Evolutionary conservation across 2,797 vertebrate species (phyloP).

Genomic region (Neosilurus mollespiculum): DNA sequence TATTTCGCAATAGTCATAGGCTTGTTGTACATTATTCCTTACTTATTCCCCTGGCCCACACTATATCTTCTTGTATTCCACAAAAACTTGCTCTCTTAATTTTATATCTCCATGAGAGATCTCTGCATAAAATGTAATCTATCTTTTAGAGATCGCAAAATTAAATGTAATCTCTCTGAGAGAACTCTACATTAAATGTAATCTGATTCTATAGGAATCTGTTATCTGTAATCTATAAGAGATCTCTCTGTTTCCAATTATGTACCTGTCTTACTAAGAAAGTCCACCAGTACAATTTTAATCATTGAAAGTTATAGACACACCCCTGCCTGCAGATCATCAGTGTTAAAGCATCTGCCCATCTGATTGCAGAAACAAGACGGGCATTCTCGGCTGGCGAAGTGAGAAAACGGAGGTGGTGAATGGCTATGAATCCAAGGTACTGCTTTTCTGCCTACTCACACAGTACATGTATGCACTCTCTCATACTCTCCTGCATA

Average conservation of each 20-base stretch:
- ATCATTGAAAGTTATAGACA: slow-evolving; percentile 32
- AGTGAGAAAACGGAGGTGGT: slow-evolving; percentile 95
- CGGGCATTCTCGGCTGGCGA: slow-evolving; percentile 94
- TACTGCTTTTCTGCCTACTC: slow-evolving; percentile 57
- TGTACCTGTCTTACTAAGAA: neutral
- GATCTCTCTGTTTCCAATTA: neutral
- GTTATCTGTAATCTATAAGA: too few relatives aligned
- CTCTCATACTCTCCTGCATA: neutral
- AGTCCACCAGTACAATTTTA: neutral
- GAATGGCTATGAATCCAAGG: slow-evolving; percentile 97
- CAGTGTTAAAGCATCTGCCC: slow-evolving; percentile 22
- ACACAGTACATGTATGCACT: slow-evolving; percentile 10
- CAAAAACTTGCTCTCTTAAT: too few relatives aligned
- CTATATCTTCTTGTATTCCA: neutral
- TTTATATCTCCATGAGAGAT: too few relatives aligned
- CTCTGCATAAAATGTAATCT: too few relatives aligned
- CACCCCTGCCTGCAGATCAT: slow-evolving; percentile 10
- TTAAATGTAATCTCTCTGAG: too few relatives aligned
- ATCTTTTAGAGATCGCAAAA: too few relatives aligned
- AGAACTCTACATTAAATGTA: too few relatives aligned
- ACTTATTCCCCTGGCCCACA: neutral
- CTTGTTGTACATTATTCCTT: too few relatives aligned
- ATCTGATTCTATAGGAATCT: too few relatives aligned
- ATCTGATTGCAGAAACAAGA: slow-evolving; percentile 86
- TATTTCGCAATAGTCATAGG: too few relatives aligned